Evolutionary conservation across 2,888 invertebrate genomes (phyloP).

Genomic region (Lepetodrilus schrolli): DNA sequence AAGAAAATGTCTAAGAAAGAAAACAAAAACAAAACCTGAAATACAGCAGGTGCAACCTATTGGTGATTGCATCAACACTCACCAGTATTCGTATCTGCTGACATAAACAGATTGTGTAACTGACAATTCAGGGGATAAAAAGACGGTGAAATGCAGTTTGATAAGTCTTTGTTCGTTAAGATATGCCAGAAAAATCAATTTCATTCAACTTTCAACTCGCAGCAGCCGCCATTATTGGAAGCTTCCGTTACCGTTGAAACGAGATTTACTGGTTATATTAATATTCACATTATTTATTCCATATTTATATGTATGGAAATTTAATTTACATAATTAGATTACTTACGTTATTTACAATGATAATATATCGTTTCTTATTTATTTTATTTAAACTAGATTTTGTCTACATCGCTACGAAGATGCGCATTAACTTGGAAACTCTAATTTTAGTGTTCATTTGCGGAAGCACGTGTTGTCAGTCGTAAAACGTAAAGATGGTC

Average conservation of each 20-base stretch:
- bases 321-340: no score
- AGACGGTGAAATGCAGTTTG: neutral
- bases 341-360: no score
- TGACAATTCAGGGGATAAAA: neutral
- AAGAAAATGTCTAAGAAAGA: no score
- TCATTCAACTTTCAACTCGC: neutral
- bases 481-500: neutral
- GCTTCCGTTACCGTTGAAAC: neutral
- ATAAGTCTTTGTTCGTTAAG: neutral
- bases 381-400: no score
- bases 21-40: no score
- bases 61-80: neutral
- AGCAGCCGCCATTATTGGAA: conserved; percentile 27
- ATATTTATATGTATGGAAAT: no score
- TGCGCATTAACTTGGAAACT: no score
- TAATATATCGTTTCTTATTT: no score
- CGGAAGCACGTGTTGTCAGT: conserved; percentile 21
- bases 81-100: conserved; percentile 22
- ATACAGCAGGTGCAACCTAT: no score
- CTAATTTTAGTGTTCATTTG: no score
- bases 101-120: neutral
- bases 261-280: neutral
- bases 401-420: no score
- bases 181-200: conserved; percentile 1
- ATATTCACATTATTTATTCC: neutral